phyloP scores from a whole-genome alignment of 2,797 vertebrate species.

The Dendrocincla fuliginosa region DNA sequence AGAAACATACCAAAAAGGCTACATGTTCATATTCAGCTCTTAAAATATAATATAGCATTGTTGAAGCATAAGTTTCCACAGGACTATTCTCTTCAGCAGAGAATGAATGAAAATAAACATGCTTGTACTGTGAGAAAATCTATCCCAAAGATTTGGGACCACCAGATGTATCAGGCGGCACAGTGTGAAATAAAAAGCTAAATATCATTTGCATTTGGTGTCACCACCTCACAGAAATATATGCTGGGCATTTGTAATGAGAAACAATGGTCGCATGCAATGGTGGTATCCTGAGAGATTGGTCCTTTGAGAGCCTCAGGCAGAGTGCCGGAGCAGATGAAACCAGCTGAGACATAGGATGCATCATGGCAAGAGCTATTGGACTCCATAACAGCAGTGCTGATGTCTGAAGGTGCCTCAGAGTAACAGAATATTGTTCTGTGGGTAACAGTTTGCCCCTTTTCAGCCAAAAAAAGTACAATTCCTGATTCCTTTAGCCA shows the following conservation, averaged over 20 bases:
- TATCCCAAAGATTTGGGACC: neutral
- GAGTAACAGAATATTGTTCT: neutral
- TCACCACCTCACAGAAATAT: neutral
- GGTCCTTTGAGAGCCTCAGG: neutral
- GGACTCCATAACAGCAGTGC: neutral
- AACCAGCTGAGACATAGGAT: neutral
- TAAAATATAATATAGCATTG: neutral
- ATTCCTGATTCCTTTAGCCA: neutral
- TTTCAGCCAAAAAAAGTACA: neutral
- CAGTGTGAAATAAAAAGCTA: neutral
- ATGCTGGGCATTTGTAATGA: neutral
- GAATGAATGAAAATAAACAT: neutral
- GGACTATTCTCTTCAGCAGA: neutral
- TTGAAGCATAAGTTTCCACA: neutral
- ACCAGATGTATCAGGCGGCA: neutral
- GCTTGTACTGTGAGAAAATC: neutral
- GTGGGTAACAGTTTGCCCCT: neutral
- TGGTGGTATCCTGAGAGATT: neutral
- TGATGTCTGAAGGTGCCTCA: neutral
- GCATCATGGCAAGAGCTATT: neutral
- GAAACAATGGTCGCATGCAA: neutral
- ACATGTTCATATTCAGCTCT: neutral
- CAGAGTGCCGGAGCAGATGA: neutral
- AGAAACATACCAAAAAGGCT: neutral
- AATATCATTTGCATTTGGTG: neutral